phyloP scores from a whole-genome alignment of 2,113 vertebrate genomes.

The Redunca redunca region DNA sequence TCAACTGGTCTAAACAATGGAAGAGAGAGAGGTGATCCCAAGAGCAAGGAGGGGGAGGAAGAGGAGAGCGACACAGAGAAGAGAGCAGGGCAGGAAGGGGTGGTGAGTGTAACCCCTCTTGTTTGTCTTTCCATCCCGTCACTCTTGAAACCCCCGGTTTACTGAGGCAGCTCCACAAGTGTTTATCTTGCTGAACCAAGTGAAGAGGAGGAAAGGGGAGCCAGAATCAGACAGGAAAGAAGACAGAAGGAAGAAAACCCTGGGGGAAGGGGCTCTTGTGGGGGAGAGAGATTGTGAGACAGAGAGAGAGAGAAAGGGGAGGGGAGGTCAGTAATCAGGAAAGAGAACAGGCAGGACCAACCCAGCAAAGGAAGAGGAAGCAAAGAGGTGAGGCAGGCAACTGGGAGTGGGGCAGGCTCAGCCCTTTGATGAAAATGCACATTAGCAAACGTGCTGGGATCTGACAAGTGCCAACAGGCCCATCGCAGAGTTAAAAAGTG shows the following conservation, averaged over 20 bases:
- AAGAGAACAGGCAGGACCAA: not conserved
- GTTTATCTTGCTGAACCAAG: not conserved
- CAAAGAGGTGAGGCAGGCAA: not conserved
- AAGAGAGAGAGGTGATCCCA: not conserved
- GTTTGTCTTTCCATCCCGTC: fast-evolving
- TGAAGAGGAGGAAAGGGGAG: not conserved
- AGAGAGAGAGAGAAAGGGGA: not conserved
- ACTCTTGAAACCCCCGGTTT: fast-evolving
- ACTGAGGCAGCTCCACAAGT: fast-evolving
- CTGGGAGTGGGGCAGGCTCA: not conserved
- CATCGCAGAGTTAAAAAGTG: slow-evolving; percentile 69
- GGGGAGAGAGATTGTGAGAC: not conserved
- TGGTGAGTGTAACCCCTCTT: fast-evolving
- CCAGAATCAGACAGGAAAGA: not conserved
- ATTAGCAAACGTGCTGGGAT: slow-evolving; percentile 66
- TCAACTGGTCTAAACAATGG: not conserved
- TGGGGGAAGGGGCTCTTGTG: fast-evolving
- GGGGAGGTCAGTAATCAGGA: not conserved
- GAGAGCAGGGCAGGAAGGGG: not conserved
- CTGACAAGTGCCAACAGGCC: slow-evolving; percentile 80
- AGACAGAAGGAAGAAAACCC: not conserved
- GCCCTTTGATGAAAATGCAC: slow-evolving; percentile 72
- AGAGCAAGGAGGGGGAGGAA: not conserved
- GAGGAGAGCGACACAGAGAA: not conserved
- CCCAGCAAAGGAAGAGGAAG: not conserved